Conservation (phyloP, 2,797 vertebrate species). For the Rhinatrema bivittatum region DNA sequence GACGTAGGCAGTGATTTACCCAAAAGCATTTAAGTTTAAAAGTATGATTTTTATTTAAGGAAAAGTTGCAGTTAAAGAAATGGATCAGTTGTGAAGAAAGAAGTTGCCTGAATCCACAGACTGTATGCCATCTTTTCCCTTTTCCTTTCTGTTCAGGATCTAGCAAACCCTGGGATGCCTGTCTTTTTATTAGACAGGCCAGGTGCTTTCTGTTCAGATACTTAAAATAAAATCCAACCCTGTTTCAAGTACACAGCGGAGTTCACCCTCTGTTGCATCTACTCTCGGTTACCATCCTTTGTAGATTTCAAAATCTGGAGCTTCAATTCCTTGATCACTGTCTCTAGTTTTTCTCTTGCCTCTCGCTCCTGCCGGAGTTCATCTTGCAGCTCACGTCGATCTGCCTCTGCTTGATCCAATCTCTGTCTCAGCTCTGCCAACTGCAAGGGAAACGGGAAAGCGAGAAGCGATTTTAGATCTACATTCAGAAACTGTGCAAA, state of each 20-base stretch:
- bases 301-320: slow-evolving; percentile 70
- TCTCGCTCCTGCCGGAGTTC: slow-evolving; percentile 84
- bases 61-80: no score
- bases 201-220: no score
- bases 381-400: slow-evolving; percentile 87
- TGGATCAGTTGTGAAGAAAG: no score
- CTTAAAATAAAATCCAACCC: slow-evolving; percentile 31
- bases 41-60: no score
- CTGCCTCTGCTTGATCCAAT: slow-evolving; percentile 81
- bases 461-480: not conserved
- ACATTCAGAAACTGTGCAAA: no score
- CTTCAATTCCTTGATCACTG: slow-evolving; percentile 82
- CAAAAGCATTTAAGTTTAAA: no score
- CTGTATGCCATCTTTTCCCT: no score
- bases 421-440: slow-evolving; percentile 81
- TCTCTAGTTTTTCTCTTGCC: slow-evolving; percentile 82
- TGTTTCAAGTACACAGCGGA: slow-evolving; percentile 17
- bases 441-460: slow-evolving; percentile 47
- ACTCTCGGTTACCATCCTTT: slow-evolving; percentile 53
- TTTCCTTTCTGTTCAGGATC: slow-evolving; percentile 21
- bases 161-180: slow-evolving; percentile 33
- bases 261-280: slow-evolving; percentile 21
- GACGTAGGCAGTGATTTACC: no score
- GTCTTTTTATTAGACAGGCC: slow-evolving; percentile 24
- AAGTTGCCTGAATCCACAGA: no score